These are phyloP conservation scores for Sorex fumeus DNA, from an alignment of 2,113 vertebrate genomes.

Conservation along the genomic window DNA sequence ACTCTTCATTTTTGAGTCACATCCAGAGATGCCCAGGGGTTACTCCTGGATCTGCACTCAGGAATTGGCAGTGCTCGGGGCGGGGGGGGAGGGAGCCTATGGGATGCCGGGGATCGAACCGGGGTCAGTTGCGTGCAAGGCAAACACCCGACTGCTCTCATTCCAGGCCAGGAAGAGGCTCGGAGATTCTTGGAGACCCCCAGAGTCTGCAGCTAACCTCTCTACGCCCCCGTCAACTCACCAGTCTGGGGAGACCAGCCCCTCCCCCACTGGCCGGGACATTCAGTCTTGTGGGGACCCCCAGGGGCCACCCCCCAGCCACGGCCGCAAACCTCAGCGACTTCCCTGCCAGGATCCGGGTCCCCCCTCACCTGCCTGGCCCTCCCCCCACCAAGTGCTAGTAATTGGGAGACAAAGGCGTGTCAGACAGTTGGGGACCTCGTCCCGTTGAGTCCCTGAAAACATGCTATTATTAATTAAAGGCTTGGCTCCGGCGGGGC, in stretches of 20 bases:
- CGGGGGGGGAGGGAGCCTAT: neutral
- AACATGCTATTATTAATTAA: slow-evolving; percentile 97
- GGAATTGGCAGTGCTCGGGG: no score
- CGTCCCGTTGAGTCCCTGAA: slow-evolving; percentile 91
- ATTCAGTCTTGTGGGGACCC: rapidly evolving
- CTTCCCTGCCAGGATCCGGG: slow-evolving; percentile 15
- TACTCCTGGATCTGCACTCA: no score
- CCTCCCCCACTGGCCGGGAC: neutral
- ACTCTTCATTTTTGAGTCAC: no score
- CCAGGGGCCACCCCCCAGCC: neutral
- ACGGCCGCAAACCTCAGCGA: neutral
- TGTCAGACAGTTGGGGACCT: slow-evolving; percentile 91
- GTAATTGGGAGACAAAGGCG: slow-evolving; percentile 92
- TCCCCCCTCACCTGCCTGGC: slow-evolving; percentile 13
- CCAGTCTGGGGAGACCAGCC: no score
- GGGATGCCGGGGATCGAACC: neutral
- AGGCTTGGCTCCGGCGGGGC: slow-evolving; percentile 93
- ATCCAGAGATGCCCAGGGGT: no score
- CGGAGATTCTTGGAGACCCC: rapidly evolving
- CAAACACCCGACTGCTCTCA: neutral
- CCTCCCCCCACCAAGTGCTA: slow-evolving; percentile 76
- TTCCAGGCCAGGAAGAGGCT: neutral
- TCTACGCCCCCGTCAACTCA: neutral
- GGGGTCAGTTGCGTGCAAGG: no score
- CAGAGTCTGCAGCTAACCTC: neutral